These are phyloP conservation scores for Dallia pectoralis DNA, from an alignment of 2,797 vertebrate genomes.

Conservation along the genomic window DNA sequence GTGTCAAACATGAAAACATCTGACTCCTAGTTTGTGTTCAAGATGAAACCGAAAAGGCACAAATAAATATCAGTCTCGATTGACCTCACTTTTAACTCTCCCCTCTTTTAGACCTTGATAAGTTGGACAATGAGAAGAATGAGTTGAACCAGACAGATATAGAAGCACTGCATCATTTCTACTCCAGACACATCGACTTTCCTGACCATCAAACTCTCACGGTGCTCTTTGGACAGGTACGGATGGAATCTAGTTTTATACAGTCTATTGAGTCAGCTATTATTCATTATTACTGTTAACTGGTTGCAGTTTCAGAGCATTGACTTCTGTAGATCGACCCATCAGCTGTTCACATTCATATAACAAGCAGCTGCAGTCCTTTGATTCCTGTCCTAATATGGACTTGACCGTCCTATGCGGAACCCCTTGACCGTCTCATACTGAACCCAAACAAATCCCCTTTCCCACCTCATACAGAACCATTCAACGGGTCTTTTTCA, in stretches of 20 bases:
- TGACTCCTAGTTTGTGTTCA: no score
- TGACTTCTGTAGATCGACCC: neutral
- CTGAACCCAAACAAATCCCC: neutral
- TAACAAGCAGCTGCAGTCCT: neutral
- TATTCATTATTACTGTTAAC: no score
- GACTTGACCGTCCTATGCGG: neutral
- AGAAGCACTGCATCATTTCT: slow-evolving; percentile 90
- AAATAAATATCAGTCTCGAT: no score
- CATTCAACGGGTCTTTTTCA: neutral
- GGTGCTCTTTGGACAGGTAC: slow-evolving; percentile 93
- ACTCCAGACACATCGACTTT: slow-evolving; percentile 86
- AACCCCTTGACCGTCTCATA: neutral
- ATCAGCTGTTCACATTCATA: neutral
- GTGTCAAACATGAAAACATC: no score
- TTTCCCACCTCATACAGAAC: neutral
- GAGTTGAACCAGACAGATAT: slow-evolving; percentile 93
- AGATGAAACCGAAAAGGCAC: no score
- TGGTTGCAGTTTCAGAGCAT: neutral
- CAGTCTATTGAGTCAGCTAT: no score
- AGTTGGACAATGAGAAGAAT: slow-evolving; percentile 93
- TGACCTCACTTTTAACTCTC: slow-evolving; percentile 18
- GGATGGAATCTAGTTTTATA: neutral
- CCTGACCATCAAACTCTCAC: slow-evolving; percentile 82
- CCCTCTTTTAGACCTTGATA: slow-evolving; percentile 86
- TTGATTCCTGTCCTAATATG: no score